Evolutionary conservation across 1,140 invertebrate genomes (phyloP), one percentile per base, ranked within the genome.

Genomic region (Megalopta genalis): DNA sequence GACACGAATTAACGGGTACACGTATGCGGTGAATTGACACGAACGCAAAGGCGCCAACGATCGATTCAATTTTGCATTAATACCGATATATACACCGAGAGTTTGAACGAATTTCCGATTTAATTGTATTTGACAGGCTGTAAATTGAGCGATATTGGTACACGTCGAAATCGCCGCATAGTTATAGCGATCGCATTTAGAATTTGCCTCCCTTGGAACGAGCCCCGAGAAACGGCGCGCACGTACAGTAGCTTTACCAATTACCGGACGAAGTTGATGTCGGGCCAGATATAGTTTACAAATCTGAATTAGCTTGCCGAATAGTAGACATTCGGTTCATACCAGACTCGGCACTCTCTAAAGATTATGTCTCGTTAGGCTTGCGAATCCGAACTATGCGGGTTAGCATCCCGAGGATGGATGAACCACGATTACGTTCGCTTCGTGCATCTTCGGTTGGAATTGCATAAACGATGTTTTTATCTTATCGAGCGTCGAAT

Each of bases 341-440:
- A 77, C 74, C 59, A 70, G 74, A 16, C 49, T 70, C 27, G n/a
- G 10, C 23, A 32, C 25, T 7, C 25, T 46, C 73, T 46, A 32
- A 60, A 39, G 74, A 70, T 77, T 77, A 77, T 70, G 69, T 52
- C 66, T 77, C 66, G 74, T 77, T 77, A 69, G 52, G 74, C 57
- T 77, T 60, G 74, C 60, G 74, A 77, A 77, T 77, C 74, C 69
- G 46, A 77, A 70, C 74, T 77, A 77, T 77, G 74, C 54, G 23
- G 74, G 74, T 49, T 69, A 62, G 54, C 74, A 70, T 77, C 66
- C 69, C 66, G 57, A 25, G n/a, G 21, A 37, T 42, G 59, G 74
- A 77, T 77, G 54, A 62, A 42, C 66, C 57, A 69, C 74, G 62
- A 77, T 77, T 77, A 62, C 32, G 74, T 23, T 69, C 66, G 74